Conservation (phyloP, 2,888 invertebrate genomes). For the Cinara cedri region DNA sequence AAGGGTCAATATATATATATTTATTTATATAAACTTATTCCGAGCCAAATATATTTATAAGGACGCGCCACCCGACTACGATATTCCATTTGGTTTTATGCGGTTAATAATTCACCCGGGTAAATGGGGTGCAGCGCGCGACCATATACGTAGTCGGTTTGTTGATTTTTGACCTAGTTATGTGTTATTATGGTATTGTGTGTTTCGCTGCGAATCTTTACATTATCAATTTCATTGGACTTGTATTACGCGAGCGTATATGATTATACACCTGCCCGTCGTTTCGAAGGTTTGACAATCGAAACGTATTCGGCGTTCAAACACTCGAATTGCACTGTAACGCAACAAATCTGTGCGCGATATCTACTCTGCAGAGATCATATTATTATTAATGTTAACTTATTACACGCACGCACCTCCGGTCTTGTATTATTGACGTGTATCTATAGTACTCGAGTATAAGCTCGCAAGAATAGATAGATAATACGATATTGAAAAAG, state of each 20-base stretch:
- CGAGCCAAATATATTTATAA: background rate
- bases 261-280: background rate
- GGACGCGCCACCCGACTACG: background rate
- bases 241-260: too few relatives aligned
- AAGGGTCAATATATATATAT: background rate
- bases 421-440: too few relatives aligned
- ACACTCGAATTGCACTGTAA: too few relatives aligned
- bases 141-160: background rate
- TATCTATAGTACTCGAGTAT: too few relatives aligned
- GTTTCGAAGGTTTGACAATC: background rate
- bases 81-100: background rate
- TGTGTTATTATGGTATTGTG: background rate
- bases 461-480: too few relatives aligned
- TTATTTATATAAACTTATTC: background rate
- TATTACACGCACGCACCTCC: too few relatives aligned
- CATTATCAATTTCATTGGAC: background rate
- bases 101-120: background rate
- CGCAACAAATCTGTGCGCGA: too few relatives aligned
- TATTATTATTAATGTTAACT: too few relatives aligned
- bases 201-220: background rate
- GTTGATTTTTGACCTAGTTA: constrained; percentile 9
- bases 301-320: too few relatives aligned
- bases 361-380: too few relatives aligned
- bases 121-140: background rate
- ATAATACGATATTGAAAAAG: too few relatives aligned